Percentiles rank a stretch among this genome's conserved stretches.
Evolutionary conservation across 2,888 invertebrate genomes (phyloP).

Genomic region (Lampropteryx suffumata): DNA sequence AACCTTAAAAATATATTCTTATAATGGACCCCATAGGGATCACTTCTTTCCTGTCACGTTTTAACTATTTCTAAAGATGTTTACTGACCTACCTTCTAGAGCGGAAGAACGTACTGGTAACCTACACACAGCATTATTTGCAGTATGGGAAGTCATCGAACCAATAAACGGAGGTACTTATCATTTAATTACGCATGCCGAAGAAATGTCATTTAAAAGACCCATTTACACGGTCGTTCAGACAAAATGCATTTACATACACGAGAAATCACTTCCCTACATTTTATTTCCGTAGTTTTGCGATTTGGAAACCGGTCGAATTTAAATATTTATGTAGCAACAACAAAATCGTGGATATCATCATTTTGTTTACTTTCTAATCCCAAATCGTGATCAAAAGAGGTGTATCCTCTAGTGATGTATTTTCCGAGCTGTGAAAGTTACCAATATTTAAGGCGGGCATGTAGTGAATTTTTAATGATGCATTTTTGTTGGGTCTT

Average conservation of each 20-base stretch:
- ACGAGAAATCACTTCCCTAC: constrained; percentile 35
- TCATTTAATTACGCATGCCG: constrained; percentile 2
- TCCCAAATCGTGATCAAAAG: constrained; percentile 21
- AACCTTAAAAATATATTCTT: too few species aligned
- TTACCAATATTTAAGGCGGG: not conserved
- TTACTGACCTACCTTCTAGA: too few species aligned
- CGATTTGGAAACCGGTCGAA: constrained; percentile 33
- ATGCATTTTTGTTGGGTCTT: not conserved
- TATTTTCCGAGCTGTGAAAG: constrained; percentile 20
- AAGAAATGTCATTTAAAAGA: constrained; percentile 4
- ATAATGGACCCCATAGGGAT: too few species aligned
- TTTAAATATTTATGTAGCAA: constrained; percentile 36
- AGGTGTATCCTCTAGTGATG: constrained; percentile 17
- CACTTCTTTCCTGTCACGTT: too few species aligned
- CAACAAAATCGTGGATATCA: constrained; percentile 29
- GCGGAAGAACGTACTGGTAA: not conserved
- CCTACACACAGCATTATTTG: constrained; percentile 10
- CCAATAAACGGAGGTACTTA: not conserved
- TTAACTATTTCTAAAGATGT: too few species aligned
- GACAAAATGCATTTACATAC: constrained; percentile 29
- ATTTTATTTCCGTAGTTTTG: constrained; percentile 31
- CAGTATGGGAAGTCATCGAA: constrained; percentile 3
- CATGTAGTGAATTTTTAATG: not conserved
- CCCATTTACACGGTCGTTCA: constrained; percentile 15
- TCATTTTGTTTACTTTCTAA: constrained; percentile 35